Percentiles rank a stretch among this genome's conserved stretches.
phyloP scores from a whole-genome alignment of 2,797 vertebrate genomes.

The Chromis chromis region DNA sequence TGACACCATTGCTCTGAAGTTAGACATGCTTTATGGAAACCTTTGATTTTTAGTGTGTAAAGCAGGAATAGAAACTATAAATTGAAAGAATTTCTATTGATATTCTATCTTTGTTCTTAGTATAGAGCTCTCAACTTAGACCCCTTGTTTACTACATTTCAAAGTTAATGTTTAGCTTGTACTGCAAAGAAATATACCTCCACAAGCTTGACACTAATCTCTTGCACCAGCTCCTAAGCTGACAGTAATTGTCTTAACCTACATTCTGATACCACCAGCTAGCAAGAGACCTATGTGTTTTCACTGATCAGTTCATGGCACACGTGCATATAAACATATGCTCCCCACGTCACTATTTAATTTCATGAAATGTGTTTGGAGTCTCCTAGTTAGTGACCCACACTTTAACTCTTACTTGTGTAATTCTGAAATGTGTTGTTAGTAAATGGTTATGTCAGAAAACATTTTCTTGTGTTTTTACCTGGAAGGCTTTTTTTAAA shows the following conservation, averaged over 20 bases:
- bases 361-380: neutral
- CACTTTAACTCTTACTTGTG: neutral
- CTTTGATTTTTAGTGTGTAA: neutral
- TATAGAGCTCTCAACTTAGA: neutral
- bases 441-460: neutral
- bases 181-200: conserved; percentile 29
- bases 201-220: conserved; percentile 60
- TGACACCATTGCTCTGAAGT: neutral
- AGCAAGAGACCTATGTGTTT: conserved; percentile 32
- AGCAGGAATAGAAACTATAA: conserved; percentile 5
- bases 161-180: conserved; percentile 12
- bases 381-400: neutral
- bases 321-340: neutral
- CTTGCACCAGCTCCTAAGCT: conserved; percentile 60
- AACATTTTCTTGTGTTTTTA: neutral
- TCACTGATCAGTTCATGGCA: conserved; percentile 23
- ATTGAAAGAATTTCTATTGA: neutral
- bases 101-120: neutral
- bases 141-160: neutral
- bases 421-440: neutral
- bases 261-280: conserved; percentile 68
- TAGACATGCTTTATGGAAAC: neutral
- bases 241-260: conserved; percentile 83
- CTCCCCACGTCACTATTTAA: neutral
- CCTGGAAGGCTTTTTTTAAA: neutral